A percentile compares a stretch with the other conserved stretches of the same genome.
These are phyloP conservation scores for Chymomyza procnemis DNA, from an alignment of 2,888 invertebrate genomes.

Conservation along the genomic window DNA sequence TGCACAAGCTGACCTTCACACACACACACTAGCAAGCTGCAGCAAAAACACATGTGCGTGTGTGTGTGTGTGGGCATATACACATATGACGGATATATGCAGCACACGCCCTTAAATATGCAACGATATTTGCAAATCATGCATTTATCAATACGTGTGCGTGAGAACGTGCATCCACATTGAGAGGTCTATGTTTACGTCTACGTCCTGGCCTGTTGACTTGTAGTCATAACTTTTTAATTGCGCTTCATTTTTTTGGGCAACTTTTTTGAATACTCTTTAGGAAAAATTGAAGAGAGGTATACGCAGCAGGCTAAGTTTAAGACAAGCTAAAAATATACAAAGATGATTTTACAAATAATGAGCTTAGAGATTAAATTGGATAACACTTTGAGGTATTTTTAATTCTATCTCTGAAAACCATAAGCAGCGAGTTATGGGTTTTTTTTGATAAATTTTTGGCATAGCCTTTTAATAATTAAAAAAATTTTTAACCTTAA, in stretches of 20 bases:
- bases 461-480: too few species aligned
- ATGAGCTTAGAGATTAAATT: too few species aligned
- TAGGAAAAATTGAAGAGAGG: background rate
- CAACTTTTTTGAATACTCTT: background rate
- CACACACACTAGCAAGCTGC: background rate
- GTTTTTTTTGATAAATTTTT: too few species aligned
- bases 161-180: background rate
- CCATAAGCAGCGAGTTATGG: too few species aligned
- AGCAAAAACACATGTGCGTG: background rate
- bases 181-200: background rate
- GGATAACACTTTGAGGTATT: too few species aligned
- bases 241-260: background rate
- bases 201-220: background rate
- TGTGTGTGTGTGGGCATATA: background rate
- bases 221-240: slow-evolving; percentile 7
- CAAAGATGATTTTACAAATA: too few species aligned
- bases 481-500: too few species aligned
- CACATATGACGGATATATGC: background rate
- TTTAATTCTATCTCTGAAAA: too few species aligned
- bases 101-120: slow-evolving; percentile 11
- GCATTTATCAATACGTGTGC: background rate
- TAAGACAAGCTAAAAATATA: too few species aligned
- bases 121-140: slow-evolving; percentile 8
- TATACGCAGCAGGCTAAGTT: background rate
- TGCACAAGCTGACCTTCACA: slow-evolving; percentile 28